A percentile compares a stretch with the other conserved stretches of the same genome.
phyloP scores from a whole-genome alignment of 2,113 vertebrate genomes.

The Oxygymnocypris stewartii region DNA sequence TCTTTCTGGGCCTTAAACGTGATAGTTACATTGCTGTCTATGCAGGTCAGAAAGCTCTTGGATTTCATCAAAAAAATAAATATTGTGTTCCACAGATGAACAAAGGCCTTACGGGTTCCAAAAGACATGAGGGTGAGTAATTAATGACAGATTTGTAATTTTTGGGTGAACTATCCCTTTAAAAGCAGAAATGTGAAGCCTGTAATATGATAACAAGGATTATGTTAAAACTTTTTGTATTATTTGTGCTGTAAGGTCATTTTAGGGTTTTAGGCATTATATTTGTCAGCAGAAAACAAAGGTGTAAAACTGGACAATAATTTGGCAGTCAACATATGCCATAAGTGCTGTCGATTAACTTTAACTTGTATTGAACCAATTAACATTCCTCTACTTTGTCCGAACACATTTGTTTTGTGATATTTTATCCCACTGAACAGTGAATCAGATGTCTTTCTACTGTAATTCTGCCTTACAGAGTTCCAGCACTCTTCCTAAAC shows the following conservation, averaged over 20 bases:
- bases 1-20: no score
- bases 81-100: no score
- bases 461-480: background rate
- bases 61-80: no score
- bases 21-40: no score
- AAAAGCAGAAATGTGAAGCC: background rate
- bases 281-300: background rate
- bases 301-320: background rate
- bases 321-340: background rate
- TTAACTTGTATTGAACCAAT: background rate
- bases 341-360: background rate
- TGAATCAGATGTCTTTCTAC: background rate
- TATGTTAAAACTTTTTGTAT: background rate
- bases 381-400: background rate
- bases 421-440: background rate
- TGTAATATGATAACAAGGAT: background rate
- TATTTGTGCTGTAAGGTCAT: background rate
- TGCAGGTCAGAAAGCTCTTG: no score
- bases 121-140: no score
- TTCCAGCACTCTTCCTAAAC: conserved; percentile 6
- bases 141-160: no score
- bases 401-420: background rate
- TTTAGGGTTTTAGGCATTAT: background rate
- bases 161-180: no score
- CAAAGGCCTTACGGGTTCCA: no score